Conservation (phyloP, 2,113 vertebrate genomes). For the Phalacrocorax pelagicus region DNA sequence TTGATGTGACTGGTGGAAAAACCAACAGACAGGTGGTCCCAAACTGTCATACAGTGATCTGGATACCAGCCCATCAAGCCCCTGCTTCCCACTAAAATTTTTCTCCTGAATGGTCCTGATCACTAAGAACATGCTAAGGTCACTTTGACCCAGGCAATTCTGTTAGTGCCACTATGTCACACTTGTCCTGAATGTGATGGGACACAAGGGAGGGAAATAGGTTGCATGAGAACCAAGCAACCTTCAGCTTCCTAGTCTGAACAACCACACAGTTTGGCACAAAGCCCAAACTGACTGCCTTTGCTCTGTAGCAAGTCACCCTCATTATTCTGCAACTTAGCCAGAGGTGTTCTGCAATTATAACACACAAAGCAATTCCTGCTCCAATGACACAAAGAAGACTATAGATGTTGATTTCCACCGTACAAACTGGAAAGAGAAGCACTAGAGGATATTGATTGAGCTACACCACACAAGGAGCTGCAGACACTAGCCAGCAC, state of each 20-base stretch:
- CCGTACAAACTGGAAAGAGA: neutral
- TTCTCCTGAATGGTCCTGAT: neutral
- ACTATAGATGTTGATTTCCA: neutral
- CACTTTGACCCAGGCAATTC: neutral
- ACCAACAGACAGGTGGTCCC: fast-evolving
- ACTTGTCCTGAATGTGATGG: neutral
- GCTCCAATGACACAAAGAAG: neutral
- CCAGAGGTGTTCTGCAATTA: neutral
- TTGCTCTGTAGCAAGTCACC: neutral
- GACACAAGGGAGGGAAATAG: neutral
- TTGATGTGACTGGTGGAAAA: neutral
- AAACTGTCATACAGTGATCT: neutral
- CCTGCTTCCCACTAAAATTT: neutral
- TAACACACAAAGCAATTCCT: neutral
- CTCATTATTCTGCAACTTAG: neutral
- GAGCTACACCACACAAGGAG: neutral
- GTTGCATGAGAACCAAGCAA: neutral
- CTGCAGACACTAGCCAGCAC: neutral
- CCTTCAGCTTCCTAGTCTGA: neutral
- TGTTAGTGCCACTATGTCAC: neutral
- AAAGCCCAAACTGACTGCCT: neutral
- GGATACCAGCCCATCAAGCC: neutral
- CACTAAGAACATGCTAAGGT: neutral
- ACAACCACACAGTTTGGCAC: neutral
- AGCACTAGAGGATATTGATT: neutral